Evolutionary conservation across 2,888 invertebrate genomes (phyloP).

Genomic region (Drosophila gaucha): DNA sequence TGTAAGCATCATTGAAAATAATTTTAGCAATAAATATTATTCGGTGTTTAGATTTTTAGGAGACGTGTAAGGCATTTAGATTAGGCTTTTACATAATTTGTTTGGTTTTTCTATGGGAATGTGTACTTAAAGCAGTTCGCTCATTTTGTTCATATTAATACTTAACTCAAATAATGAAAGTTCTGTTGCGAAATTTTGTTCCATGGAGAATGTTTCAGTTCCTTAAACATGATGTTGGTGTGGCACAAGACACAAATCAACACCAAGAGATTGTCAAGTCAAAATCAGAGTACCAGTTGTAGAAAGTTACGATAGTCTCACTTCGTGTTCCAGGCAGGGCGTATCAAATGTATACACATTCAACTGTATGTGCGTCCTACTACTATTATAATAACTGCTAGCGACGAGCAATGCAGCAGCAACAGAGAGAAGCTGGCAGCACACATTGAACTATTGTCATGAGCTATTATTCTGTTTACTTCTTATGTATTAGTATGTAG

Average conservation of each 20-base stretch:
- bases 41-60: too few species aligned
- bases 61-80: too few species aligned
- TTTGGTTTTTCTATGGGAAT: too few species aligned
- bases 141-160: neutral
- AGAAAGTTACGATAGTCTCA: slow-evolving; percentile 59
- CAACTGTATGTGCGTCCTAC: slow-evolving; percentile 18
- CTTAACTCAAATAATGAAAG: slow-evolving; percentile 15
- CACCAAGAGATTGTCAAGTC: slow-evolving; percentile 68
- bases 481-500: slow-evolving; percentile 15
- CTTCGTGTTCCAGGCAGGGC: slow-evolving; percentile 28
- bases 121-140: neutral
- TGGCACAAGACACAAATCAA: slow-evolving; percentile 70
- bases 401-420: slow-evolving; percentile 34
- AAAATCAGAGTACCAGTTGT: slow-evolving; percentile 62
- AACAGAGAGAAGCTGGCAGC: slow-evolving; percentile 27
- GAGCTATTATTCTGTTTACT: slow-evolving; percentile 62
- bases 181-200: slow-evolving; percentile 6
- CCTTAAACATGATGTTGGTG: slow-evolving; percentile 60
- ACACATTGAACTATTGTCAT: slow-evolving; percentile 63
- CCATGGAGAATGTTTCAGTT: slow-evolving; percentile 19
- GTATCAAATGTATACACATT: slow-evolving; percentile 35
- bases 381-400: slow-evolving; percentile 51
- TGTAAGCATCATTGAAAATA: too few species aligned
- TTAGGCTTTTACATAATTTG: too few species aligned
- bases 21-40: too few species aligned